Percentiles rank a stretch among this genome's conserved stretches.
Conservation (phyloP, 37 sponge, comb jelly and placozoan genomes). For the Halichondria panicea region DNA sequence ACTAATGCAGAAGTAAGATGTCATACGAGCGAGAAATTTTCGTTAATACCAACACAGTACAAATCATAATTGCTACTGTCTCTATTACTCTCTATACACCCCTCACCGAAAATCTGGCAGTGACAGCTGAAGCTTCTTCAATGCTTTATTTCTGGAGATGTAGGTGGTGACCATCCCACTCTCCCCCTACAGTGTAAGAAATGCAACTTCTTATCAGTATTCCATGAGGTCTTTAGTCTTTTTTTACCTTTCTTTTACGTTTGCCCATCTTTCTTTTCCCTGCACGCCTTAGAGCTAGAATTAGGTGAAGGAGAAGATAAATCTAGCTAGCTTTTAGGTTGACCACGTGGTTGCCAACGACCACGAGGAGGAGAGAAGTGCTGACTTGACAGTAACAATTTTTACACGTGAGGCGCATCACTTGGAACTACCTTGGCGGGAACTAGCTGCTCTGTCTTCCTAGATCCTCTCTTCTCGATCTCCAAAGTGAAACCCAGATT, state of each 20-base stretch:
- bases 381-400: background rate
- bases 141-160: conserved; percentile 88
- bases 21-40: background rate
- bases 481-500: too few species aligned
- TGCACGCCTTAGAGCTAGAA: background rate
- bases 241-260: conserved; percentile 51
- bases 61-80: background rate
- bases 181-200: conserved; percentile 74
- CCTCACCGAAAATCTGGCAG: conserved; percentile 86
- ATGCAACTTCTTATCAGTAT: background rate
- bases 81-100: background rate
- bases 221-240: background rate
- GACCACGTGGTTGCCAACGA: background rate
- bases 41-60: background rate
- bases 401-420: background rate
- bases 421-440: conserved; percentile 20
- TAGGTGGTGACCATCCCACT: conserved; percentile 90
- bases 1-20: background rate
- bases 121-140: conserved; percentile 89
- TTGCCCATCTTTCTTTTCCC: conserved; percentile 37
- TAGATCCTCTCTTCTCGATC: too few species aligned
- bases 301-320: background rate
- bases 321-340: background rate
- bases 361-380: background rate
- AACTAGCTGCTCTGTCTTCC: background rate